Evolutionary conservation across 2,888 invertebrate genomes (phyloP).

Genomic region (Cephonodes hylas): DNA sequence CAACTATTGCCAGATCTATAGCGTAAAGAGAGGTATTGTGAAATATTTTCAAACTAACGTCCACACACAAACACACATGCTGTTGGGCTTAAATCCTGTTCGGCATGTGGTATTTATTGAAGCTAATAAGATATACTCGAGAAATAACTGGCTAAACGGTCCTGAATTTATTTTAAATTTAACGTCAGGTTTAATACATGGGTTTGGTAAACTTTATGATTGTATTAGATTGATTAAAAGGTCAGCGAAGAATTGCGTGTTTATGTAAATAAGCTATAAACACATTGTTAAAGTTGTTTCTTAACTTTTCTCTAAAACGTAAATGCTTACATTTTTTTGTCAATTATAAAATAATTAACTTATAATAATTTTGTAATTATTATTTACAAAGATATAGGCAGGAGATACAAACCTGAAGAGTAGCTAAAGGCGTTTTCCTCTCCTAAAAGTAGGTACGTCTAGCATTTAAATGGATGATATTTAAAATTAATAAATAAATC

Average conservation of each 20-base stretch:
- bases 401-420: no score
- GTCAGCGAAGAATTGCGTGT: slow-evolving; percentile 15
- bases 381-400: no score
- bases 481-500: no score
- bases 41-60: slow-evolving; percentile 30
- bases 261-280: slow-evolving; percentile 19
- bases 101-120: slow-evolving; percentile 61
- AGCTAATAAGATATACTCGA: slow-evolving; percentile 44
- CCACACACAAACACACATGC: slow-evolving; percentile 22
- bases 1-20: slow-evolving; percentile 11
- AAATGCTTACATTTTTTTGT: not conserved
- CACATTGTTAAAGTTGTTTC: slow-evolving; percentile 13
- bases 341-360: slow-evolving; percentile 14
- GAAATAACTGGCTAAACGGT: slow-evolving; percentile 25
- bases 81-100: slow-evolving; percentile 68
- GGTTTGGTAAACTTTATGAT: slow-evolving; percentile 11
- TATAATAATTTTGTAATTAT: no score
- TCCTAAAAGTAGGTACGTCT: no score
- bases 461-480: no score
- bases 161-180: slow-evolving; percentile 26
- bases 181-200: slow-evolving; percentile 11
- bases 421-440: no score
- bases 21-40: slow-evolving; percentile 45
- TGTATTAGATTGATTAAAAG: slow-evolving; percentile 18
- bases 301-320: slow-evolving; percentile 11